phyloP scores from a whole-genome alignment of 2,888 invertebrate species.

The Brachypterus glaber region DNA sequence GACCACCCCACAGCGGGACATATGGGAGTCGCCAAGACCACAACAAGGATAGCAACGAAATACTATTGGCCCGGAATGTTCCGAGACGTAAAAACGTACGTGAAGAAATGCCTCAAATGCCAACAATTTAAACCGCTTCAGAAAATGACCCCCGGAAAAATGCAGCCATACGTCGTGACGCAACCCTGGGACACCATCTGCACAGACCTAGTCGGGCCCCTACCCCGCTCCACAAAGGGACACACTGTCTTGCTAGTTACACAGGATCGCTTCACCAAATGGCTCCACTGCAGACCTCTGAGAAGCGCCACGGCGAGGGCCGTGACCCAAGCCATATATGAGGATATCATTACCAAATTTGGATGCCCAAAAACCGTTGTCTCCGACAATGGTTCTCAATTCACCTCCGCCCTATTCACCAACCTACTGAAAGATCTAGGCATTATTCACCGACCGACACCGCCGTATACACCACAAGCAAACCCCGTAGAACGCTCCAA shows the following conservation, averaged over 20 bases:
- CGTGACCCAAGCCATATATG: constrained; percentile 18
- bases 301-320: constrained; percentile 20
- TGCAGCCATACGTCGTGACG: constrained; percentile 14
- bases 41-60: constrained; percentile 11
- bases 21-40: constrained; percentile 16
- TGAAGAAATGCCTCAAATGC: constrained; percentile 19
- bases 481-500: constrained; percentile 14
- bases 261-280: constrained; percentile 20
- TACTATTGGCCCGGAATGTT: constrained; percentile 22
- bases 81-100: constrained; percentile 17
- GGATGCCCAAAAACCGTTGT: constrained; percentile 23
- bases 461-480: not conserved
- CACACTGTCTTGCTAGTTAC: constrained; percentile 23
- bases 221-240: constrained; percentile 15
- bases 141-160: constrained; percentile 13
- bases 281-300: constrained; percentile 22
- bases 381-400: constrained; percentile 22
- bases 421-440: not conserved
- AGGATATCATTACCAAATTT: constrained; percentile 20
- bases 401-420: constrained; percentile 16
- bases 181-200: constrained; percentile 17
- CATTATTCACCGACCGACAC: constrained; percentile 1
- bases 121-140: constrained; percentile 19
- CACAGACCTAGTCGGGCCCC: constrained; percentile 3
- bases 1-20: constrained; percentile 12